Percentiles rank a stretch among this genome's conserved stretches.
Conservation (phyloP, 2,113 vertebrate species). For the Oostethus manadensis region DNA sequence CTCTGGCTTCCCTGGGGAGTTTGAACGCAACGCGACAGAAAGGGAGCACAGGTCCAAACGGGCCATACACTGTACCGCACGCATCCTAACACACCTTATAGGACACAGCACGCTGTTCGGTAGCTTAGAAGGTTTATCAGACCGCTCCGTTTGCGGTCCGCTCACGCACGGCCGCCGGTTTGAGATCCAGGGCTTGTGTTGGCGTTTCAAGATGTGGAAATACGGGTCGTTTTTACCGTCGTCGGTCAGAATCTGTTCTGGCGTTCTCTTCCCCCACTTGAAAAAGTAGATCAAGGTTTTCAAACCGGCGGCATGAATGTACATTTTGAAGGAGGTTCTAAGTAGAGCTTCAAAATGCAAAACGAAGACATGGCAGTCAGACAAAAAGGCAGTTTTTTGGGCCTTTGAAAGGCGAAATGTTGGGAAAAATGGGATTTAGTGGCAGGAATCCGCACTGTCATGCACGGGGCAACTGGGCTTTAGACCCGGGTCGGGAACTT, state of each 20-base stretch:
- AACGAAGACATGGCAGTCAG: too few relatives aligned
- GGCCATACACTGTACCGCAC: conserved; percentile 5
- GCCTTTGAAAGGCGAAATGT: too few relatives aligned
- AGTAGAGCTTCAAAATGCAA: too few relatives aligned
- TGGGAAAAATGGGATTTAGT: too few relatives aligned
- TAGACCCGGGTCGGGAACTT: too few relatives aligned
- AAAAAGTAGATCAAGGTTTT: too few relatives aligned
- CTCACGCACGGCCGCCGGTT: neutral
- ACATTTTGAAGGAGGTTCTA: too few relatives aligned
- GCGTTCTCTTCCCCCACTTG: neutral
- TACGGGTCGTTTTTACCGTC: neutral
- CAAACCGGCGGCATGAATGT: too few relatives aligned
- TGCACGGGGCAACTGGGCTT: too few relatives aligned
- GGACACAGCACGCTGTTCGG: conserved; percentile 11
- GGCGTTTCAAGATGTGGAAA: neutral
- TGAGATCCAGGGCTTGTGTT: conserved; percentile 11
- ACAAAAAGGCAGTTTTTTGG: too few relatives aligned
- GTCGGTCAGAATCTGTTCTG: neutral
- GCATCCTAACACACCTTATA: conserved; percentile 34
- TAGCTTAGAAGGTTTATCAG: neutral
- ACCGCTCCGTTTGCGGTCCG: neutral
- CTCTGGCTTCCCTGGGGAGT: conserved; percentile 15
- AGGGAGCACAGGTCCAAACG: conserved; percentile 26
- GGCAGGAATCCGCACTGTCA: too few relatives aligned
- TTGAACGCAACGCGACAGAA: conserved; percentile 25